Percentiles rank a stretch among this genome's conserved stretches.
phyloP scores from a whole-genome alignment of 2,888 invertebrate genomes.

The Eudasyphora cyanicolor region DNA sequence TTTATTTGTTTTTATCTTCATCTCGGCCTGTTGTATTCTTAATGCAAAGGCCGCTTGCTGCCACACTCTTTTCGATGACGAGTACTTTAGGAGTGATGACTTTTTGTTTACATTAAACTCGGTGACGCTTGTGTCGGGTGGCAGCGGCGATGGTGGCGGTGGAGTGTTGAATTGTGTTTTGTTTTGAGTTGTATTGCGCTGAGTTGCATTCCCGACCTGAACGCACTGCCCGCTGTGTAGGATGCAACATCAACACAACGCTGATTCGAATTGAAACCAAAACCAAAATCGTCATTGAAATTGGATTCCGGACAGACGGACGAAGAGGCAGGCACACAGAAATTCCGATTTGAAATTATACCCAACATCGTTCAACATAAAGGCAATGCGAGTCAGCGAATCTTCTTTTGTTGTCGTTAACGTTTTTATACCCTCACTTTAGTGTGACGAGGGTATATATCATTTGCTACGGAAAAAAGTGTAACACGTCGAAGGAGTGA shows the following conservation, averaged over 20 bases:
- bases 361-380: not conserved
- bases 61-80: not conserved
- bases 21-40: not conserved
- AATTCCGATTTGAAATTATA: constrained; percentile 12
- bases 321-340: not conserved
- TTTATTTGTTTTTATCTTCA: not conserved
- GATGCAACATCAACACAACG: not conserved
- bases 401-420: not conserved
- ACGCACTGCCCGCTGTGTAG: too few species aligned
- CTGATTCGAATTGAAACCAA: not conserved
- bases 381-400: not conserved
- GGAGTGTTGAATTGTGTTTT: not conserved
- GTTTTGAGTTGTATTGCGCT: too few species aligned
- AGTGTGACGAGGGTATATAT: too few species aligned
- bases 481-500: too few species aligned
- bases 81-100: too few species aligned
- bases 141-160: not conserved
- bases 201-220: too few species aligned
- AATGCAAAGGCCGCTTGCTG: not conserved
- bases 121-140: not conserved
- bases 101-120: constrained; percentile 17
- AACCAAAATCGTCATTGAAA: constrained; percentile 13
- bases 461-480: too few species aligned
- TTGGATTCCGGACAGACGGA: constrained; percentile 15
- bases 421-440: too few species aligned